Evolutionary conservation across 2,888 invertebrate species (phyloP).

Genomic region (Leptopilina myrica): DNA sequence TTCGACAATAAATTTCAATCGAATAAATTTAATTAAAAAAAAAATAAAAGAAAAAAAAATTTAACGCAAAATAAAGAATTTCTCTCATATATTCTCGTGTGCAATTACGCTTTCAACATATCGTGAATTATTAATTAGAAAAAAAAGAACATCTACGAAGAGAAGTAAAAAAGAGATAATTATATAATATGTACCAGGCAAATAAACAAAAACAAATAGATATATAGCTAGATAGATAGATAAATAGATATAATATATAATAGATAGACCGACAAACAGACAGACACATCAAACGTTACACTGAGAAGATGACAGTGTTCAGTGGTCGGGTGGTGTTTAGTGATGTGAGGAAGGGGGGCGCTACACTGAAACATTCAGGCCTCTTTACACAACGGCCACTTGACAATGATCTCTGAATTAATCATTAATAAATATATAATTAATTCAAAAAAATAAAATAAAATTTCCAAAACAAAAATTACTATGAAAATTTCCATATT

Average conservation of each 20-base stretch:
- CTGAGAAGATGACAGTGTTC: conserved; percentile 74
- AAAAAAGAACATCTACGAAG: conserved; percentile 36
- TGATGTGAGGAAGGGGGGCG: conserved; percentile 74
- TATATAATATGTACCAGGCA: conserved; percentile 3
- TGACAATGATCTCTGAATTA: conserved; percentile 65
- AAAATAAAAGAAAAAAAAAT: neutral
- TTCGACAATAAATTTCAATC: neutral
- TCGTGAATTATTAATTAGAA: neutral
- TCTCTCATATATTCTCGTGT: conserved; percentile 8
- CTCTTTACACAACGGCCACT: conserved; percentile 70
- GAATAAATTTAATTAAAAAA: too few relatives aligned
- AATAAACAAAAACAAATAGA: conserved; percentile 39
- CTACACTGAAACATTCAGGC: conserved; percentile 75
- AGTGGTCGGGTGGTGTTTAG: conserved; percentile 68
- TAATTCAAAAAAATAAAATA: neutral
- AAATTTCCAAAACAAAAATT: neutral
- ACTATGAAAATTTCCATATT: too few relatives aligned
- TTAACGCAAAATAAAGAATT: neutral
- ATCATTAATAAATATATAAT: conserved; percentile 20
- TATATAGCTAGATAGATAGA: conserved; percentile 47
- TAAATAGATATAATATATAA: conserved; percentile 59
- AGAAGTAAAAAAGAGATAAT: conserved; percentile 26
- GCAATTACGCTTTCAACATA: conserved; percentile 27
- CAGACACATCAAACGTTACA: conserved; percentile 70
- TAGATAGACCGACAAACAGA: conserved; percentile 62